Base-by-base conservation (phyloP, 2,797 vertebrate species). In the Brotula barbata region DNA sequence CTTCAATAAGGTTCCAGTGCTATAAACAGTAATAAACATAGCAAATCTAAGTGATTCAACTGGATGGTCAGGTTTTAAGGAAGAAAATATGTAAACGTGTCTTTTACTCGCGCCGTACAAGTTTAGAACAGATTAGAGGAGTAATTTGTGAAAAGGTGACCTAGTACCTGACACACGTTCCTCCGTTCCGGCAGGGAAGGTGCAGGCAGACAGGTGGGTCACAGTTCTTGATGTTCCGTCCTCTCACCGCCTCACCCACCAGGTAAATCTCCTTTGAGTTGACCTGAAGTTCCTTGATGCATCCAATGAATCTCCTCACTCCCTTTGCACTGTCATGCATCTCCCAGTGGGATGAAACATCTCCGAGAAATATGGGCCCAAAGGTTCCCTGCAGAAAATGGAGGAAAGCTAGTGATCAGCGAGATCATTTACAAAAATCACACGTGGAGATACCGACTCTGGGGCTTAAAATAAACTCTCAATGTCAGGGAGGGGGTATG, bases 191-290 rank as follows among this genome's bases (percentile, higher is more conserved):
- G 64, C 94, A 96, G 7, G 89, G 92, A 46, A 86, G 83, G 68
- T 87, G 89, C 57, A 90, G 89, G 84, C 93, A 95, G 71, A 91
- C 74, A 0, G 89, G 86, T 5, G 90, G 78, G 16, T 91, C 87
- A 71, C 93, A 96, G 84, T 93, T 95, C 41, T 92, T 83, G 83
- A 93, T 82, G 73, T 96, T 96, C 67, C 67, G 91, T 58, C 93
- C 93, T 58, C 36, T 77, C 49, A 87, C 73, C 1, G 92, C 91
- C 47, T 94, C 90, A 8, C 90, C 86, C 58, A 87, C 80, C 67
- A 94, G 77, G 84, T 88, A 85, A 55, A 94, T 60, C 66, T 94
- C 91, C 72, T 87, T 91, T 56, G 85, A 80, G 84, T 93, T 94
- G 73, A 94, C 81, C 85, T 90, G 93, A 81, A 96, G 90, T 72